Conservation (phyloP, 2,888 invertebrate species). For the Liopterus haemorrhoidalis region DNA sequence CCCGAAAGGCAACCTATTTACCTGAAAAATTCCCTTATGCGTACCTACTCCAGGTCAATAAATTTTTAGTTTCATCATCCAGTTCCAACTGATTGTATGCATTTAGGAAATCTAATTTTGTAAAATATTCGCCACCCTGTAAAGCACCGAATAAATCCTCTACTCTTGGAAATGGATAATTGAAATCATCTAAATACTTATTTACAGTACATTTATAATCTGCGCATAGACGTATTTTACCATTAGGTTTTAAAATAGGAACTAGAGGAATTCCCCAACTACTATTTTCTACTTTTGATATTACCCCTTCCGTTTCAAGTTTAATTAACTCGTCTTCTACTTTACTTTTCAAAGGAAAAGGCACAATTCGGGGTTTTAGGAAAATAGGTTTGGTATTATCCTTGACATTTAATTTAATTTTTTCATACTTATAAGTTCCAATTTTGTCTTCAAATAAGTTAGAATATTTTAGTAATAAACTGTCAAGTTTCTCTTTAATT, state of each 20-base stretch:
- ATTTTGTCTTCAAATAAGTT: slow-evolving; percentile 3
- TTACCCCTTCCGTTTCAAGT: slow-evolving; percentile 2
- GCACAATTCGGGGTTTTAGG: slow-evolving; percentile 2
- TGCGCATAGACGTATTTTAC: neutral
- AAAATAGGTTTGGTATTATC: slow-evolving; percentile 2
- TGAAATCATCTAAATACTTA: neutral
- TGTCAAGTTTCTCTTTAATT: too few relatives aligned
- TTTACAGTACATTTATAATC: slow-evolving; percentile 5
- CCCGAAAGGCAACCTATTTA: too few relatives aligned
- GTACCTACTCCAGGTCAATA: too few relatives aligned
- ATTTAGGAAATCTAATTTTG: too few relatives aligned
- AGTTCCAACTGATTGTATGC: too few relatives aligned
- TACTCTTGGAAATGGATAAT: slow-evolving; percentile 4
- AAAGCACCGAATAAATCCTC: slow-evolving; percentile 3
- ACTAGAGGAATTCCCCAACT: slow-evolving; percentile 4
- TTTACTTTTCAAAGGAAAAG: neutral
- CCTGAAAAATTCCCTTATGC: too few relatives aligned
- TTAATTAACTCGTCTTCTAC: neutral
- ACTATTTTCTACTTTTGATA: slow-evolving; percentile 5
- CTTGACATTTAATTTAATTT: neutral
- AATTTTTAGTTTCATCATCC: too few relatives aligned
- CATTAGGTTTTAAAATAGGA: neutral
- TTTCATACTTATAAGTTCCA: neutral
- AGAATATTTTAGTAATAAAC: too few relatives aligned
- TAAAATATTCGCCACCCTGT: too few relatives aligned